Percentiles rank a stretch among this genome's conserved stretches.
These are phyloP conservation scores for Listronotus oregonensis DNA, from an alignment of 1,140 invertebrate genomes.

Conservation along the genomic window DNA sequence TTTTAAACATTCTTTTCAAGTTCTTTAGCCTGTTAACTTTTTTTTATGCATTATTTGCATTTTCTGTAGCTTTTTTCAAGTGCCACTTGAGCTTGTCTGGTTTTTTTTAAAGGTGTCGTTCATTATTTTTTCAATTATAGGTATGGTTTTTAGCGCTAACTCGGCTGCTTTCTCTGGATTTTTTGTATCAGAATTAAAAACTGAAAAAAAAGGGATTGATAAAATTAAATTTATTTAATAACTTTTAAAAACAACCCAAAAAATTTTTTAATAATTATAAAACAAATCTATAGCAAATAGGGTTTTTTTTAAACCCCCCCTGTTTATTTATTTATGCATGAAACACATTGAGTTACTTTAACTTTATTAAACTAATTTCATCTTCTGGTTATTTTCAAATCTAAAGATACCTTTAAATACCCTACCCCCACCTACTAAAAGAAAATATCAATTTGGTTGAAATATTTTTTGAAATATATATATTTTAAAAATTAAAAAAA, in stretches of 20 bases:
- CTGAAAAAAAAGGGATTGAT: constrained; percentile 56
- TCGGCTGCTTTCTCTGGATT: constrained; percentile 72
- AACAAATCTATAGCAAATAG: constrained; percentile 5
- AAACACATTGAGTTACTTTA: no score
- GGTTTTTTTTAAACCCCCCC: background rate
- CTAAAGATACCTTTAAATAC: no score
- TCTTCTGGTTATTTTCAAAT: no score
- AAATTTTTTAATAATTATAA: no score
- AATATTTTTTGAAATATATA: no score
- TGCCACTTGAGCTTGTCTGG: constrained; percentile 72
- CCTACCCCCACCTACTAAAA: no score
- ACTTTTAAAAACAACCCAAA: no score
- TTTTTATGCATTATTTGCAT: constrained; percentile 75
- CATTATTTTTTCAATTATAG: constrained; percentile 62
- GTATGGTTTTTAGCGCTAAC: constrained; percentile 65
- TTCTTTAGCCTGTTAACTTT: constrained; percentile 77
- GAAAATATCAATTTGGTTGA: no score
- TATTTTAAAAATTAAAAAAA: no score
- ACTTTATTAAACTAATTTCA: no score
- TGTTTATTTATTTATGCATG: no score
- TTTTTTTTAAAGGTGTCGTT: constrained; percentile 65
- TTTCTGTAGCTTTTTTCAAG: constrained; percentile 74
- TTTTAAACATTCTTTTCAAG: constrained; percentile 73
- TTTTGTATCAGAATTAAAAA: constrained; percentile 88
- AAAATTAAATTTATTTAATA: no score